Evolutionary conservation across 1,140 invertebrate species (phyloP), one percentile per base, ranked within the genome.

Genomic region (Drosophila cardini): DNA sequence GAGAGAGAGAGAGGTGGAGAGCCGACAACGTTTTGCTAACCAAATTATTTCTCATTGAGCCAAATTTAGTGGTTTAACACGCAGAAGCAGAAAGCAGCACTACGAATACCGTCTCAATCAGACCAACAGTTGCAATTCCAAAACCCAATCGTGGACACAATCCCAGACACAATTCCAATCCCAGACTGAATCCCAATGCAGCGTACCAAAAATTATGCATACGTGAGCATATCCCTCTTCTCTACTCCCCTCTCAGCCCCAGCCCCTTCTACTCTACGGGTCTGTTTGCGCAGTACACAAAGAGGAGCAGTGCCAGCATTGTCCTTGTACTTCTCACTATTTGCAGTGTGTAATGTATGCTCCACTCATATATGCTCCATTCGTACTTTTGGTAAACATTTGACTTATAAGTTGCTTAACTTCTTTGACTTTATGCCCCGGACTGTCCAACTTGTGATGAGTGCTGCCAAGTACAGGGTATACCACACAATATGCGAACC

Each of bases 321-420:
- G 58, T 71, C 60, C 40, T 63, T 36, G 6, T 34, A 10, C 18
- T 40, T 15, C 56, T 73, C 48, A 18, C 55, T 73, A 56, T 74
- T 74, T 74, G 52, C 72, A 61, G 50, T 70, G 4, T 74, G 67
- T 63, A 74, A 52, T 74, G 53, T 63, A 74, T 63, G 57, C 46
- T 42, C 45, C 42, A 2, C 4, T 5, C 21, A 26, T 4, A 26
- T 5, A 26, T 4, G 21, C 21, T 58, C 30, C 52, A 52, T n/a
- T 53, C 48, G 48, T 62, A 62, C 64, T 78, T 84, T 70, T 26
- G 57, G 77, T 75, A 87, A 86, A 86, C 77, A 83, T 90, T 89
- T 89, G 84, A 80, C 76, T 89, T 82, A 76, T 89, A 68, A 76
- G 63, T 87, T 80, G 75, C 67, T 68, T 72, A 72, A 69, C 61